Conservation (phyloP, 1,140 invertebrate genomes). For the Anastrepha obliqua region DNA sequence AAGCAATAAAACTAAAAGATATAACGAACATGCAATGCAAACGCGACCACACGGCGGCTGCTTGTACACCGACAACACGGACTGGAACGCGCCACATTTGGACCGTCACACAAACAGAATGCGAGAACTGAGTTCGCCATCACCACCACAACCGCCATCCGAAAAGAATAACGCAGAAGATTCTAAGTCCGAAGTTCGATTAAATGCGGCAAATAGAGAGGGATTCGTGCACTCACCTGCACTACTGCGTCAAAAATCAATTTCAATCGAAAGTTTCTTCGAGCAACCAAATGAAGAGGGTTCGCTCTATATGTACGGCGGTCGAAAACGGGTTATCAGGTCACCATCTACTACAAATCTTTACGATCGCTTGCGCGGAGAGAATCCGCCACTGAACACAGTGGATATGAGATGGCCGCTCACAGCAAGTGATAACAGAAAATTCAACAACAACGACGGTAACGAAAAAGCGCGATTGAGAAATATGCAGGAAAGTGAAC, state of each 20-base stretch:
- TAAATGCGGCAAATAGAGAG: background rate
- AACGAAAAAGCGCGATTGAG: background rate
- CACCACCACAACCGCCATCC: background rate
- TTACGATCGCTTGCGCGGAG: slow-evolving; percentile 66
- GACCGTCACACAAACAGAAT: slow-evolving; percentile 10
- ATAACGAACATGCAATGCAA: slow-evolving; percentile 16
- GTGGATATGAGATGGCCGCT: background rate
- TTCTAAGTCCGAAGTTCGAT: background rate
- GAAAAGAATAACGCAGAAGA: background rate
- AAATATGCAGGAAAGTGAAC: background rate
- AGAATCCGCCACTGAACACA: background rate
- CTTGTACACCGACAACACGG: background rate
- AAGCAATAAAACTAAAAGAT: background rate
- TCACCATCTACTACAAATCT: slow-evolving; percentile 66
- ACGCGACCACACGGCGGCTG: background rate
- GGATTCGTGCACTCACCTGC: slow-evolving; percentile 50
- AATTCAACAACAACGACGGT: background rate
- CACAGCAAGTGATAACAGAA: background rate
- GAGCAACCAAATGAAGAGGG: slow-evolving; percentile 72
- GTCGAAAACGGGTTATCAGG: slow-evolving; percentile 67
- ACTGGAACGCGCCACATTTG: slow-evolving; percentile 11
- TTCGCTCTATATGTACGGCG: slow-evolving; percentile 71
- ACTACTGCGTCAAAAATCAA: slow-evolving; percentile 66
- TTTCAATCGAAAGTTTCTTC: slow-evolving; percentile 71
- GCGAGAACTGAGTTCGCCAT: slow-evolving; percentile 27